These are phyloP conservation scores for Saccostrea cuccullata DNA, from an alignment of 1,140 invertebrate genomes.

Conservation along the genomic window DNA sequence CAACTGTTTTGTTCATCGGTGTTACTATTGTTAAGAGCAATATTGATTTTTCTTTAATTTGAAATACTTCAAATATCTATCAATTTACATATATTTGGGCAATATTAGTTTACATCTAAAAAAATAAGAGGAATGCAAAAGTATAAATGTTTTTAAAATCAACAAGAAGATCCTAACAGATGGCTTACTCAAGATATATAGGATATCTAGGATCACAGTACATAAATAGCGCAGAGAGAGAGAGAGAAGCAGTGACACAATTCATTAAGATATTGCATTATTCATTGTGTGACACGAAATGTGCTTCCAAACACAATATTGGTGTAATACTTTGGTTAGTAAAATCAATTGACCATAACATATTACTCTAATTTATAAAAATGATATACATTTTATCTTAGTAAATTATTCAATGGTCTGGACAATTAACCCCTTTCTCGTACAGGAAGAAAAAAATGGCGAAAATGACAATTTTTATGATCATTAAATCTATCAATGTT, in stretches of 20 bases:
- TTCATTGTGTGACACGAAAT: background rate
- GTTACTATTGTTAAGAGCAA: no score
- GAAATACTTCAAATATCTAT: no score
- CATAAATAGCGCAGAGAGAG: background rate
- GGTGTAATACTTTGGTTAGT: background rate
- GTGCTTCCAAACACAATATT: background rate
- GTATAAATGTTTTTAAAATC: no score
- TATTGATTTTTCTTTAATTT: no score
- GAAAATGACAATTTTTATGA: background rate
- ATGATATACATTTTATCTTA: background rate
- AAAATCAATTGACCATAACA: background rate
- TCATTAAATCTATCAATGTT: slow-evolving; percentile 2
- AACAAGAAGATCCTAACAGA: background rate
- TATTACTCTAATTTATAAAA: slow-evolving; percentile 5
- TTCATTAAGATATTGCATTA: background rate
- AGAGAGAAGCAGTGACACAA: background rate
- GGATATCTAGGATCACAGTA: no score
- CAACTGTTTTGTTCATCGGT: no score
- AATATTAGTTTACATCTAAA: no score
- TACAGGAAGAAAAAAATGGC: background rate
- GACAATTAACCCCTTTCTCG: background rate
- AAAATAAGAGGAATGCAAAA: no score
- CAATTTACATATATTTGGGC: no score
- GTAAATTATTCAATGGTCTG: background rate
- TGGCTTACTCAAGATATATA: no score